Evolutionary conservation across 2,888 invertebrate species (phyloP).

Genomic region (Tillus elongatus): DNA sequence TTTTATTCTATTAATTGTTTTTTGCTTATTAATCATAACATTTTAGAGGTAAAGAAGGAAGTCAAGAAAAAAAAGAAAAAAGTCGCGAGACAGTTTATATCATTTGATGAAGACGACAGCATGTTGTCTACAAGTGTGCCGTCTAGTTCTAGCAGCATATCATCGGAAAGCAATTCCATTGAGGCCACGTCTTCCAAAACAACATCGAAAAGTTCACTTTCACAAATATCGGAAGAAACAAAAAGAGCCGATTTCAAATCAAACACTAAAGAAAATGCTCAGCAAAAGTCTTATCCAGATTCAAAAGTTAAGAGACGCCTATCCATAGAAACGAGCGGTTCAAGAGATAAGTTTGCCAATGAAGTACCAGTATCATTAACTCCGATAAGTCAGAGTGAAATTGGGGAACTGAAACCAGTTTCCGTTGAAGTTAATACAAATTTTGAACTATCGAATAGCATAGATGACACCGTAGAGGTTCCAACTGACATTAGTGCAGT

Average conservation of each 20-base stretch:
- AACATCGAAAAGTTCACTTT: constrained; percentile 17
- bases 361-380: constrained; percentile 37
- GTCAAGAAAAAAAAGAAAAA: constrained; percentile 46
- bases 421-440: constrained; percentile 32
- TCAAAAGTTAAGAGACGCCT: constrained; percentile 28
- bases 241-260: constrained; percentile 13
- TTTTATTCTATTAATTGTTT: constrained; percentile 8
- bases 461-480: constrained; percentile 35
- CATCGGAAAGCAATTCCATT: constrained; percentile 28
- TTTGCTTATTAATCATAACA: too few relatives aligned
- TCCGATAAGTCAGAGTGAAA: constrained; percentile 39
- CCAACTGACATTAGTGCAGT: constrained; percentile 38
- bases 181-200: constrained; percentile 19
- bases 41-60: too few relatives aligned
- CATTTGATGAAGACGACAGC: constrained; percentile 56
- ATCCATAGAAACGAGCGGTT: constrained; percentile 36
- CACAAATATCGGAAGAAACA: constrained; percentile 22
- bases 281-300: too few relatives aligned
- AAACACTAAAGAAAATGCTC: constrained; percentile 13
- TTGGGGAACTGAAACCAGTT: constrained; percentile 46
- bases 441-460: constrained; percentile 30
- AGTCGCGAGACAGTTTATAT: constrained; percentile 56
- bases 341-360: constrained; percentile 31
- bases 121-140: constrained; percentile 36
- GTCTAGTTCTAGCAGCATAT: constrained; percentile 33